These are phyloP conservation scores for Philonicus albiceps DNA, from an alignment of 2,888 invertebrate species.

Conservation along the genomic window DNA sequence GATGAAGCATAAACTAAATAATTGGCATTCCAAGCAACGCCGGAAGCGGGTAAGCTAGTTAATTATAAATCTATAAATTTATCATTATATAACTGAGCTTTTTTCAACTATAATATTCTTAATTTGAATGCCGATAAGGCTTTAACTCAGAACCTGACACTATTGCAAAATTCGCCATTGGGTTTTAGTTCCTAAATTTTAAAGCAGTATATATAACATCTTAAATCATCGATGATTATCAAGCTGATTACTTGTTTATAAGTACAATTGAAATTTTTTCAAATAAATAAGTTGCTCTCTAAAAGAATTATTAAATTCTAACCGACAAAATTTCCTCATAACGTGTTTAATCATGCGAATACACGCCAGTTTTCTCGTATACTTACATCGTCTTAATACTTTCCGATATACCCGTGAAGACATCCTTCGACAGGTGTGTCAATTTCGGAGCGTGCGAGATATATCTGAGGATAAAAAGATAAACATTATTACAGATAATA, in stretches of 20 bases:
- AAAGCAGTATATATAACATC: background rate
- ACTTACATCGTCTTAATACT: constrained; percentile 70
- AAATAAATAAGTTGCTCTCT: background rate
- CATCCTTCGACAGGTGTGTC: constrained; percentile 62
- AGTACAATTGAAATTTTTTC: background rate
- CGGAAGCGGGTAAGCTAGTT: no score
- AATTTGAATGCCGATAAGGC: no score
- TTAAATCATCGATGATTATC: no score
- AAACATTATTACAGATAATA: constrained; percentile 32
- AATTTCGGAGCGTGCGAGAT: constrained; percentile 74
- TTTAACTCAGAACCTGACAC: no score
- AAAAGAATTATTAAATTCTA: background rate
- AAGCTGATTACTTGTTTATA: background rate
- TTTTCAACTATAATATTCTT: no score
- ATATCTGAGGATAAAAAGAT: constrained; percentile 64
- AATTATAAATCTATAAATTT: no score
- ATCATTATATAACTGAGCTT: no score
- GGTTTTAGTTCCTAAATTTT: background rate
- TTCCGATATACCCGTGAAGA: constrained; percentile 59
- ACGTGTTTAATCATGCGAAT: background rate
- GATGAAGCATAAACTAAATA: no score
- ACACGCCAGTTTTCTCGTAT: background rate
- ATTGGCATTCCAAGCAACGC: no score
- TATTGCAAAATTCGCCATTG: no score
- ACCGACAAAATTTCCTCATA: background rate